A percentile compares a stretch with the other conserved stretches of the same genome.
These are phyloP conservation scores for Iselma pallidipennis DNA, from an alignment of 2,888 invertebrate genomes.

Conservation along the genomic window DNA sequence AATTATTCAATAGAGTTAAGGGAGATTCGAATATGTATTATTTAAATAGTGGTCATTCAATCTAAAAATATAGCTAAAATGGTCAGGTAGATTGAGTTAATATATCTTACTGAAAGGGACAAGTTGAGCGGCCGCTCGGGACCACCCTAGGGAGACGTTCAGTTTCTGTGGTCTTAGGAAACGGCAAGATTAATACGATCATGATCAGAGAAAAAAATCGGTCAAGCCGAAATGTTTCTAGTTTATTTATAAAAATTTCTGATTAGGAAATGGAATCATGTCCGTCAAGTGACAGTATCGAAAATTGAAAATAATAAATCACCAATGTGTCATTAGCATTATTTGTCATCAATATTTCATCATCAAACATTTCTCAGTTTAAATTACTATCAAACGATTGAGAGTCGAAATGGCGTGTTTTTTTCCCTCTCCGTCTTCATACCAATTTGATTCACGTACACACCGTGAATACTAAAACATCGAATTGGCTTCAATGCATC, in stretches of 20 bases:
- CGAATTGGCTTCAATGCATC: conserved; percentile 15
- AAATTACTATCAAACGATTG: too few species aligned
- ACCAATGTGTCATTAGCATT: neutral
- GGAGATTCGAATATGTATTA: conserved; percentile 11
- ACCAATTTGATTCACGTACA: neutral
- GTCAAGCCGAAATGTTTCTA: neutral
- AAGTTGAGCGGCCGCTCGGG: conserved; percentile 37
- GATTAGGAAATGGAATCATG: conserved; percentile 18
- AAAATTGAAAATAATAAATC: conserved; percentile 2
- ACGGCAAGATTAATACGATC: neutral
- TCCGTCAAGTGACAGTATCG: neutral
- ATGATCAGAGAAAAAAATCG: conserved; percentile 15
- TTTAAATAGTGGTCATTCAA: conserved; percentile 22
- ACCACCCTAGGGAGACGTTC: conserved; percentile 35
- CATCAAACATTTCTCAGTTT: too few species aligned
- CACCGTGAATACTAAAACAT: conserved; percentile 12
- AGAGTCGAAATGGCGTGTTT: neutral
- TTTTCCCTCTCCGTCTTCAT: conserved; percentile 2
- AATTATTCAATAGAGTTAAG: conserved; percentile 12
- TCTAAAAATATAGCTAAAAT: conserved; percentile 26
- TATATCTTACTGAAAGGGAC: conserved; percentile 33
- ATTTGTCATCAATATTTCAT: neutral
- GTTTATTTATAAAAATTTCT: conserved; percentile 20
- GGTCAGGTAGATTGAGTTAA: conserved; percentile 34
- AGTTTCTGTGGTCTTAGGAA: conserved; percentile 19